Base-by-base conservation (phyloP, 2,797 vertebrate species). In the Sebastes steindachneri region DNA sequence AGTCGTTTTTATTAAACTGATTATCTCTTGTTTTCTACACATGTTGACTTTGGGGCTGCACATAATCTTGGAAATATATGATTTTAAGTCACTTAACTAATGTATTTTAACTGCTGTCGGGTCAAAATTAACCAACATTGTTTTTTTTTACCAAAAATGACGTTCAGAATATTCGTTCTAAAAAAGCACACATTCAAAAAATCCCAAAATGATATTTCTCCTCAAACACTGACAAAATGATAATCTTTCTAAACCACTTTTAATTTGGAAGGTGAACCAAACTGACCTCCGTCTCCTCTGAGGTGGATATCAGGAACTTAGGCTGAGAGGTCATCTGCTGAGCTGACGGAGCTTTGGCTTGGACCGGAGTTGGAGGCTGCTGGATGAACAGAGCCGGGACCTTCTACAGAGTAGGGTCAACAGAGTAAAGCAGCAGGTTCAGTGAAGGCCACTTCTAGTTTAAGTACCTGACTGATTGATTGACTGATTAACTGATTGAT, bases 331-430 rank as follows among this genome's bases (percentile, higher is more conserved):
- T 48, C 9, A 45, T 33, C 68, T 64, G 58, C 21, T 19, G 65
- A 9, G 14, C 7, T 0, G 84, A 29, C 9, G 1, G 35, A 37
- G 33, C 60, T 73, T 88, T 82, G 26, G 54, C 2, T 9, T 87
- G 83, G 59, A 75, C 17, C 1, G 91, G 91, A 54, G 89, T 93
- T 1, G 41, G 68, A 55, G 89, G 90, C 83, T 74, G 88, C 75
- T 92, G 93, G 55, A 92, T 83, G 82, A 93, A 95, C 59, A 94
- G 72, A 25, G 91, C 90, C 1, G 91, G 93, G 1, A 95, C 78
- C 9, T 90, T 94, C 93, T 95, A 6, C 25, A 82, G 2, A 29
- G 28, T 29, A 29, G 28, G 28, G 28, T 29, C 28, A 17, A 26
- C 11, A 25, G 4, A 77, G 5, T 0, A 35, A 15, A 74, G 58